Base-by-base conservation (phyloP, 2,888 invertebrate genomes). In the Allygus modestus region DNA sequence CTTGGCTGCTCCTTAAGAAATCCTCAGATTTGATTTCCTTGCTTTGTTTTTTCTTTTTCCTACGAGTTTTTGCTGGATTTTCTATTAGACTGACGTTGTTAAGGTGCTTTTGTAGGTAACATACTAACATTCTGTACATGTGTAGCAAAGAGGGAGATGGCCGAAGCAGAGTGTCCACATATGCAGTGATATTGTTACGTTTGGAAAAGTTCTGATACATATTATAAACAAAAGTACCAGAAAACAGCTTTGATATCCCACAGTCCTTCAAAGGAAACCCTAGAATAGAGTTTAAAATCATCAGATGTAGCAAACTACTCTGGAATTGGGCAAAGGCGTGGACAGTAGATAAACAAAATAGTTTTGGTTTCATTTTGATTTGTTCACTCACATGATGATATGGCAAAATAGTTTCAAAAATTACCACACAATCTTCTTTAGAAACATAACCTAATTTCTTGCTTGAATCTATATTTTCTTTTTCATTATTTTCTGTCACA, bases 201-300 rank as follows among this genome's bases (percentile, higher is more conserved):
- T 91, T 92, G 85, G 92, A 92, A 75, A 96, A 91, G 90, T 94
- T 93, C 37, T 90, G 90, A 84, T 93, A 94, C 33, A 95, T 90
- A 91, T 96, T 96, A 88, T 96, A 96, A 0, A 95, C 89, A 90
- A 96, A 94, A 0, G 95, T 95, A 0, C 96, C 96, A 90, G 95
- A 95, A 87, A 93, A 96, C 86, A 93, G 91, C 88, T 93, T 93
- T n/a, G 92, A 92, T 88, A 94, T 92, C 51, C 91, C 90, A 58
- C 93, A 92, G 86, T 91, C 90, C 46, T 91, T 89, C 88, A 93
- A 94, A 0, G 94, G 94, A 84, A 90, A 91, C 84, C 92, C 91
- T 81, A 96, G 92, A 54, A 96, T 88, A 0, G 91, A 91, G 90
- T 96, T 96, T 12, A 97, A 90, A 87, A 93, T 90, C 87, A 92